Conservation (phyloP, 2,888 invertebrate genomes). For the Synergus gifuensis region DNA sequence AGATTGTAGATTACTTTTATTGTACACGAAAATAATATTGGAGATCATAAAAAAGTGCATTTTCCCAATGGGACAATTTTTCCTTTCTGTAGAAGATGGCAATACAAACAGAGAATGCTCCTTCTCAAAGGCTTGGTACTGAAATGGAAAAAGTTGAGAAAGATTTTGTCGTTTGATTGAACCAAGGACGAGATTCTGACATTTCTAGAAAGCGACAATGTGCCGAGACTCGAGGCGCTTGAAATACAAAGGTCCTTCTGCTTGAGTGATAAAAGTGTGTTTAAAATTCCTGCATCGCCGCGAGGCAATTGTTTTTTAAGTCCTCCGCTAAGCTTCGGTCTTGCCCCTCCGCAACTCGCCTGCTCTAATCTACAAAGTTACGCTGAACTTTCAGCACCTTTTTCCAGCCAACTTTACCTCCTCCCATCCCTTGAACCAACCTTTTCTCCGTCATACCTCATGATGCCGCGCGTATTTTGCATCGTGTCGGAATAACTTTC, state of each 20-base stretch:
- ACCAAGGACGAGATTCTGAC: constrained; percentile 34
- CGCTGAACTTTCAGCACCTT: constrained; percentile 56
- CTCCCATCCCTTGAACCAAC: constrained; percentile 27
- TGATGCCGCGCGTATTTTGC: constrained; percentile 53
- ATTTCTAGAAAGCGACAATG: constrained; percentile 36
- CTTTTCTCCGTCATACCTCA: constrained; percentile 39
- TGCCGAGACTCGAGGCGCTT: constrained; percentile 52
- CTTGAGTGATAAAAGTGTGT: constrained; percentile 66
- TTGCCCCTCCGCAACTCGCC: constrained; percentile 49
- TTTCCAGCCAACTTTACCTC: constrained; percentile 45
- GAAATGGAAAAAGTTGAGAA: constrained; percentile 35
- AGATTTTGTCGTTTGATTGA: constrained; percentile 39
- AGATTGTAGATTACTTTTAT: too few relatives aligned
- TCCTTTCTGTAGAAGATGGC: not conserved
- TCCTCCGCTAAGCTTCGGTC: constrained; percentile 58
- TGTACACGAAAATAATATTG: not conserved
- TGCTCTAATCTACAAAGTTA: constrained; percentile 67
- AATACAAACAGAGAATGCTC: constrained; percentile 19
- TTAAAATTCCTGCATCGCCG: constrained; percentile 69
- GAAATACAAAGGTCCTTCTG: constrained; percentile 54
- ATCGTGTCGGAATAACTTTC: constrained; percentile 57
- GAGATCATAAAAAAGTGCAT: not conserved
- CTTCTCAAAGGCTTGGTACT: constrained; percentile 20
- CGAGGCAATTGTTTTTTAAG: constrained; percentile 70
- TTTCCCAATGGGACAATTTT: constrained; percentile 21